Percentiles rank a stretch among this genome's conserved stretches.
Conservation (phyloP, 2,797 vertebrate species). For the Hylomyscus alleni region DNA sequence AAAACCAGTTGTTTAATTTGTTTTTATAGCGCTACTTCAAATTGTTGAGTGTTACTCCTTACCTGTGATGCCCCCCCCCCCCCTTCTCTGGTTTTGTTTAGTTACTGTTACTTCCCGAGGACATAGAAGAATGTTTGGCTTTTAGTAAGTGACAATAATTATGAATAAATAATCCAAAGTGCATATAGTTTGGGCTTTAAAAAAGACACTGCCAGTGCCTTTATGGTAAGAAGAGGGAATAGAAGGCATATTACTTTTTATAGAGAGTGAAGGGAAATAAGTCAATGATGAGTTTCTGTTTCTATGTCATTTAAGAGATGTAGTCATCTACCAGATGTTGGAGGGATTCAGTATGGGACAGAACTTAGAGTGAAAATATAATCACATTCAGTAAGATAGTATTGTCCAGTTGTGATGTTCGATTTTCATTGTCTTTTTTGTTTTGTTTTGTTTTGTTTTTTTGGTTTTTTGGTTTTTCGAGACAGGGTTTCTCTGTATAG, state of each 20-base stretch:
- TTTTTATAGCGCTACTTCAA: neutral
- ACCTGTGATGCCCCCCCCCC: neutral
- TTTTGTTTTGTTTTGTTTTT: too few species aligned
- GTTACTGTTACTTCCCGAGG: neutral
- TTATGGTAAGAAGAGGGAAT: neutral
- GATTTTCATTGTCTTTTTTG: neutral
- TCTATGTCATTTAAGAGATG: slow-evolving; percentile 20
- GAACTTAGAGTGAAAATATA: slow-evolving; percentile 53
- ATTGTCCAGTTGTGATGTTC: neutral
- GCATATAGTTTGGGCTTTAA: neutral
- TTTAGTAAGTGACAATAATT: neutral
- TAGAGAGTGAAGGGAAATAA: neutral
- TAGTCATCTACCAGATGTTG: neutral
- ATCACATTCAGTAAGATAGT: neutral
- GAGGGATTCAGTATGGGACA: neutral
- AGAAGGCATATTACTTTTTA: neutral
- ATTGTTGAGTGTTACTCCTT: neutral
- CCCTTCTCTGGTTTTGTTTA: neutral
- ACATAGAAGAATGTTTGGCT: neutral
- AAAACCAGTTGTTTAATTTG: slow-evolving; percentile 38
- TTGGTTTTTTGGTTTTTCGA: too few species aligned
- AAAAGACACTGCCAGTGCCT: neutral
- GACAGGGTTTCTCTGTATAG: too few species aligned
- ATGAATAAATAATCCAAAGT: slow-evolving; percentile 22
- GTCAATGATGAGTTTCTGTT: slow-evolving; percentile 28